Evolutionary conservation across 2,888 invertebrate genomes (phyloP).

Genomic region (Vanessa cardui): DNA sequence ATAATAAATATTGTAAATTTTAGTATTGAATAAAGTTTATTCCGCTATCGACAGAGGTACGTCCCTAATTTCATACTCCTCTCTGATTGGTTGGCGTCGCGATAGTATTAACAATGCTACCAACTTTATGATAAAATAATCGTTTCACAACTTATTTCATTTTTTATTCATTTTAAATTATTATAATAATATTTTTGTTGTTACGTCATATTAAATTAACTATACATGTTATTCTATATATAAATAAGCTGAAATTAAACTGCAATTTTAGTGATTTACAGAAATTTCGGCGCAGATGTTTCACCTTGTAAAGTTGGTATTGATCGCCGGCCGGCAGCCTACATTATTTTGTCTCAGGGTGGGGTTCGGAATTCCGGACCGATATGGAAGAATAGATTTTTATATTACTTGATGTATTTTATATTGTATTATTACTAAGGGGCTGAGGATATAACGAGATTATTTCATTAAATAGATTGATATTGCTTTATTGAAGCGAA

Average conservation of each 20-base stretch:
- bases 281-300: slow-evolving; percentile 41
- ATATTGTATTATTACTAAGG: not conserved
- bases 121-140: slow-evolving; percentile 49
- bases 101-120: slow-evolving; percentile 51
- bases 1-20: not conserved
- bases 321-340: slow-evolving; percentile 46
- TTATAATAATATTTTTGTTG: not conserved
- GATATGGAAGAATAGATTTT: slow-evolving; percentile 15
- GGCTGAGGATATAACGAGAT: not conserved
- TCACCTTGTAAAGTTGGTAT: slow-evolving; percentile 44
- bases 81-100: slow-evolving; percentile 61
- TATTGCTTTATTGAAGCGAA: not conserved
- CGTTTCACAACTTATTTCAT: slow-evolving; percentile 37
- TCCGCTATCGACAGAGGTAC: slow-evolving; percentile 48
- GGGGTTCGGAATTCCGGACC: slow-evolving; percentile 30
- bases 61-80: slow-evolving; percentile 40
- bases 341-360: slow-evolving; percentile 26
- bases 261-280: slow-evolving; percentile 12
- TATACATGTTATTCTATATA: not conserved
- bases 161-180: not conserved
- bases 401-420: not conserved
- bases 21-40: slow-evolving; percentile 7
- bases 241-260: not conserved
- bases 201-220: not conserved
- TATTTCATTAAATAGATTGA: not conserved